phyloP scores from a whole-genome alignment of 2,888 invertebrate species.

The Argyresthia albistria region DNA sequence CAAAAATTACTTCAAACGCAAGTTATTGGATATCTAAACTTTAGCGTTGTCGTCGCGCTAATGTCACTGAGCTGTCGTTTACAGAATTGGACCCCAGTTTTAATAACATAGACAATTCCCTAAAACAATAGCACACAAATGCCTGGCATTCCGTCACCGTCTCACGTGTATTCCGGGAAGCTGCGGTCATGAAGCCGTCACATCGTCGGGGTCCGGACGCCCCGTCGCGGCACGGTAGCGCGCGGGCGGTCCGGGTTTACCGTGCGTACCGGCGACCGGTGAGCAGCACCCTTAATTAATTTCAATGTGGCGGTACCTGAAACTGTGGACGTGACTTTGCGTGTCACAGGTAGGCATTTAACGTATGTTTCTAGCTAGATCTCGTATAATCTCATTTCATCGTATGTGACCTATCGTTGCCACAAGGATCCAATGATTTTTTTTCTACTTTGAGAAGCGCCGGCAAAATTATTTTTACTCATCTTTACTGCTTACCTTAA shows the following conservation, averaged over 20 bases:
- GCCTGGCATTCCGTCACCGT: neutral
- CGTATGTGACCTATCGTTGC: too few relatives aligned
- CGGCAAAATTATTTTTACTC: too few relatives aligned
- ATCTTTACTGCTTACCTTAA: too few relatives aligned
- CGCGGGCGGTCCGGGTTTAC: slow-evolving; percentile 54
- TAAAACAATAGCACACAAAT: neutral
- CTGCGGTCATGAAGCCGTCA: slow-evolving; percentile 57
- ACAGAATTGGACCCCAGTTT: too few relatives aligned
- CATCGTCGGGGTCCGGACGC: slow-evolving; percentile 15
- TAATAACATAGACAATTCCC: neutral
- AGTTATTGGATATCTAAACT: too few relatives aligned
- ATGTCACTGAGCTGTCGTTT: too few relatives aligned
- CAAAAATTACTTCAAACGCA: too few relatives aligned
- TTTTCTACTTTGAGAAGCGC: too few relatives aligned
- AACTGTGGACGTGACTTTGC: slow-evolving; percentile 10
- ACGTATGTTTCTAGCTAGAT: too few relatives aligned
- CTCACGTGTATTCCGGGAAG: slow-evolving; percentile 35
- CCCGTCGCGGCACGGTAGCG: slow-evolving; percentile 55
- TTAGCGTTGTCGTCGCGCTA: too few relatives aligned
- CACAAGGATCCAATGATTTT: too few relatives aligned
- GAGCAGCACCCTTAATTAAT: slow-evolving; percentile 58
- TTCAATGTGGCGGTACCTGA: slow-evolving; percentile 54
- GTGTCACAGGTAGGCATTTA: neutral
- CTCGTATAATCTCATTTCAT: too few relatives aligned
- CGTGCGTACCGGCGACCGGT: slow-evolving; percentile 46